Base-by-base conservation (phyloP, 2,888 invertebrate species). In the Caenorhabditis parvicauda region DNA sequence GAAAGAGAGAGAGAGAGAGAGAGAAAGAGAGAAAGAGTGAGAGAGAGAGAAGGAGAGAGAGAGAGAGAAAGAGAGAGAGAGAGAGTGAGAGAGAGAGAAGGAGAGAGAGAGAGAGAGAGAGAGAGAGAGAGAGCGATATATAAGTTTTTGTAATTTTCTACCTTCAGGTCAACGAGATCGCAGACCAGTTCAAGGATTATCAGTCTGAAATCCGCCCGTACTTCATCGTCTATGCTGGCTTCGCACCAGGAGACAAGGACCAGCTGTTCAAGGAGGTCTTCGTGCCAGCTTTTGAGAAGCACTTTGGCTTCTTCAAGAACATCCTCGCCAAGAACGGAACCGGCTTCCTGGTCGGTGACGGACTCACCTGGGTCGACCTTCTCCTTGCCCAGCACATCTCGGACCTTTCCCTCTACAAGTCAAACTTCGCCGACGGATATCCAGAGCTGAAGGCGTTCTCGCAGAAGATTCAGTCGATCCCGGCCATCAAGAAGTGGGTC, bases 281-380 rank as follows among this genome's bases (percentile, higher is more conserved):
- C 51, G 51, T 70, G 22, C 75, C 75, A 3, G 61, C 61, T 25
- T 57, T 71, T 52, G 63, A 74, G 49, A 74, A 72, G 45, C 59
- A 70, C 45, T 65, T 72, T 29, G 64, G 65, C 1, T 49, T 74
- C 41, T 72, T 71, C 49, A 67, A 67, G 29, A 58, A 51, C 9
- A 35, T 53, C 21, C 57, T 75, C 12, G 60, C 66, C 51, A 56
- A 60, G n/a, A 58, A 52, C 50, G 57, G 60, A 27, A 59, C 54
- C 39, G 75, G 75, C 19, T 76, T 69, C 56, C 59, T 76, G 44
- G 70, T 67, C 32, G 67, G 67, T 19, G 46, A 58, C 46, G 54
- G 54, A 5, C 28, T 74, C 44, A 70, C 75, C 19, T 76, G 65
- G 64, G 72, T 74, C 6, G 76, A 76, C 42, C 56, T 76, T 28